phyloP scores from a whole-genome alignment of 2,113 vertebrate genomes.

The Rhagologus leucostigma region DNA sequence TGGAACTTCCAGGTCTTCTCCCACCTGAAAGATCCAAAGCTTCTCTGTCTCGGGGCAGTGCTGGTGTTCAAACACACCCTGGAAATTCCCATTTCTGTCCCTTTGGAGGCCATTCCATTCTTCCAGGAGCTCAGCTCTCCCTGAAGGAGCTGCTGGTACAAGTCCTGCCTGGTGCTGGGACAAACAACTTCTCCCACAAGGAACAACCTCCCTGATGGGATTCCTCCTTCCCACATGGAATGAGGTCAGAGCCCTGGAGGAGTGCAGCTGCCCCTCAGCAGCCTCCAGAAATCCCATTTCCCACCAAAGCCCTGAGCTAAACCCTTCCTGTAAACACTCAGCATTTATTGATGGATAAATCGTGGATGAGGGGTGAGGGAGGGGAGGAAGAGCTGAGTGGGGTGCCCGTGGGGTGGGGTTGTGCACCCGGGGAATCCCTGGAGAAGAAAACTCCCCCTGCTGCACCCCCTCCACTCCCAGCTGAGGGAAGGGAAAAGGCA shows the following conservation, averaged over 20 bases:
- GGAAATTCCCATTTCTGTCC: not conserved
- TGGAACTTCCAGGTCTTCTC: not conserved
- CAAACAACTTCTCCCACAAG: not conserved
- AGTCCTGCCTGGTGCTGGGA: not conserved
- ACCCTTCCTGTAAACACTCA: not conserved
- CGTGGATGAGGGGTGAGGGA: not conserved
- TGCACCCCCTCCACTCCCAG: not conserved
- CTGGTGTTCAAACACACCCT: not conserved
- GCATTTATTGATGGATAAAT: not conserved
- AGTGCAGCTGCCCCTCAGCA: not conserved
- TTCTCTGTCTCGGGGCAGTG: not conserved
- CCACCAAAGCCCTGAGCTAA: not conserved
- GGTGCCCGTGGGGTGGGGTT: accelerated
- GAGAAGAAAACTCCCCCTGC: not conserved
- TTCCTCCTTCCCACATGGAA: not conserved
- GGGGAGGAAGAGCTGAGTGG: not conserved
- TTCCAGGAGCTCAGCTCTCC: not conserved
- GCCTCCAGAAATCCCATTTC: not conserved
- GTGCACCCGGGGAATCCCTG: not conserved
- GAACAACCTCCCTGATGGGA: not conserved
- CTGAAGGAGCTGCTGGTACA: not conserved
- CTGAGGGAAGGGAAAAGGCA: not conserved
- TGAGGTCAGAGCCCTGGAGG: not conserved
- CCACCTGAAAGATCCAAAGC: not conserved
- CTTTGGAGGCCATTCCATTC: not conserved